These are phyloP conservation scores for Pteropus alecto DNA, from an alignment of 2,113 vertebrate genomes.

Conservation along the genomic window DNA sequence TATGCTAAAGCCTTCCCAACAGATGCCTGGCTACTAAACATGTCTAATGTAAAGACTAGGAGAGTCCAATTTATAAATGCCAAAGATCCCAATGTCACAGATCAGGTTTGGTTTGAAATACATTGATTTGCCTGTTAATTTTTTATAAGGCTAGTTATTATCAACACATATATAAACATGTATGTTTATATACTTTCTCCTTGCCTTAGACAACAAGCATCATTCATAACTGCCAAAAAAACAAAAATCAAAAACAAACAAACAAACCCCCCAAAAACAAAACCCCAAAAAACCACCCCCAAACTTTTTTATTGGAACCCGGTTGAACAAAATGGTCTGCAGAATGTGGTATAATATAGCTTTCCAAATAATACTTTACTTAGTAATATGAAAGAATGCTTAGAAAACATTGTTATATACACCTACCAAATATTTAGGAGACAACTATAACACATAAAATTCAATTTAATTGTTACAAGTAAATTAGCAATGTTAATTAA, in stretches of 20 bases:
- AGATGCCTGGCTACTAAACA: not conserved
- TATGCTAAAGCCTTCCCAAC: not conserved
- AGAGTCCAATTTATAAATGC: conserved; percentile 25
- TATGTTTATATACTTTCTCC: not conserved
- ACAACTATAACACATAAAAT: not conserved
- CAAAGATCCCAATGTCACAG: not conserved
- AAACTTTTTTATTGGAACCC: not conserved
- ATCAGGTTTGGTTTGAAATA: conserved; percentile 39
- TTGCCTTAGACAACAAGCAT: not conserved
- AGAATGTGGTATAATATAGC: not conserved
- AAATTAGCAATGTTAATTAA: conserved; percentile 18
- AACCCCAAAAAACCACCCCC: not conserved
- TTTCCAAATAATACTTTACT: not conserved
- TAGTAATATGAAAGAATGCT: not conserved
- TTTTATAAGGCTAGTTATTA: not conserved
- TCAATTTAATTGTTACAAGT: not conserved
- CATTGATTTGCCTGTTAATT: not conserved
- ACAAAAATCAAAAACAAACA: not conserved
- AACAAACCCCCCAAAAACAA: not conserved
- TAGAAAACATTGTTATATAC: not conserved
- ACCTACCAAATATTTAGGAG: not conserved
- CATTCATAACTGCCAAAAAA: not conserved
- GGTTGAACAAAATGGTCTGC: not conserved
- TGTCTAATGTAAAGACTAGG: not conserved
- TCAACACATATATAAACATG: not conserved